Base-by-base conservation (phyloP, 2,113 vertebrate species). In the Ondatra zibethicus region DNA sequence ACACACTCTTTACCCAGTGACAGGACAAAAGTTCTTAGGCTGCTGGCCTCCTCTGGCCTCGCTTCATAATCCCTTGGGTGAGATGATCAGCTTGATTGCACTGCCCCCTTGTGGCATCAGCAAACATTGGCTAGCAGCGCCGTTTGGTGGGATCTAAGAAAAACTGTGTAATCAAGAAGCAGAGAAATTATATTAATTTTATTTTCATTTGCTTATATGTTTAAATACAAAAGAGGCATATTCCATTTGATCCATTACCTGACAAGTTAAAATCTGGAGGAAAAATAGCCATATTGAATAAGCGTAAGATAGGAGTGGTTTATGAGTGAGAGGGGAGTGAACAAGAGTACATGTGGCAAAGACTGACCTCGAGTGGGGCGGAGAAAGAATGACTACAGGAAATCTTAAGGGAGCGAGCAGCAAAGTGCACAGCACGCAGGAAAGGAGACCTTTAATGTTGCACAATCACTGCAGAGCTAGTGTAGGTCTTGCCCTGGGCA, bases 71-170 rank as follows among this genome's bases (percentile, higher is more conserved):
- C 0, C 23, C 31, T 73, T 31, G 19, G 36, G 65, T 75, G 92
- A 47, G 50, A 14, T 25, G 14, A 88, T 93, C 19, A 14, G 84
- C 61, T 88, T 92, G 85, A 61, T 85, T 92, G 90, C 66, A 88
- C 77, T 93, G 95, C 92, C 91, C 94, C 31, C 92, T 93, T 88
- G 91, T 97, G 95, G 95, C 73, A 17, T 8, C 2, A 85, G 11
- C 12, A 36, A 63, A 13, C 17, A 23, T 58, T 76, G 58, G 9
- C 87, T 86, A 61, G 47, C 29, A n/a, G 68, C 16, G 13, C 47
- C 58, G 7, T 45, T 16, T 1, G 8, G 9, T 63, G 25, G 23
- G 33, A 23, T 7, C 47, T 12, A 25, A 13, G 80, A 36, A 92
- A 39, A 82, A 61, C 2, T 25, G 58, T 85, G 76, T 5, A 47